Evolutionary conservation across 2,888 invertebrate genomes (phyloP), one percentile per base, ranked within the genome.

Genomic region (Amphipoea lucens): DNA sequence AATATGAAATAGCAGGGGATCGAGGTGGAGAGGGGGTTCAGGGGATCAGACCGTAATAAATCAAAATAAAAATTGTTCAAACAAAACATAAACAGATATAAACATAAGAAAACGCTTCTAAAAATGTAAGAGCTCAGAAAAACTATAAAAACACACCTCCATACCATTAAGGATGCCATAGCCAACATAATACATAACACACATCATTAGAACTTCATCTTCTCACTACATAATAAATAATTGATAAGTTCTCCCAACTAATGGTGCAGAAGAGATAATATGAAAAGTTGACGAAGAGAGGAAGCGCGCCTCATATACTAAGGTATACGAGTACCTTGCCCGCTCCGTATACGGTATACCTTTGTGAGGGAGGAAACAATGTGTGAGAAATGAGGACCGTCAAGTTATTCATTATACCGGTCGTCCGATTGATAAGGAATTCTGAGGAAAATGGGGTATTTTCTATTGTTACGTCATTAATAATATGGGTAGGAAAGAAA

Each of bases 211-310:
- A 86, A 71, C 54, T 66, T 76, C 14, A 84, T 68, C 45, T 68
- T 36, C 73, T 62, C 57, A 23, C 66, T 54, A 73, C 57, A 75
- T 84, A 87, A 89, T 89, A 83, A 84, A 89, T 90, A 89, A 91
- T 91, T 91, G 89, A 90, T 91, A 91, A 88, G 86, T 84, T 90
- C 87, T 84, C 82, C 74, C 88, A 91, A 93, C 91, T 94, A 95
- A 95, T 94, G 93, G 92, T 81, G 89, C 79, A 90, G 90, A 93
- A 94, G 92, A 93, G 94, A 94, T 94, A 94, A 89, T 87, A 87
- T 81, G 93, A 84, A 82, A 92, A 88, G 90, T 89, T 92, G 92
- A 93, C 76, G 88, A 90, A 92, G 92, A 82, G 85, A 54, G 82
- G 87, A 87, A 74, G 48, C 67, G 68, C 73, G 60, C 72, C 42